A percentile compares a stretch with the other conserved stretches of the same genome.
These are phyloP conservation scores for Micromussa lordhowensis DNA, from an alignment of 92 coral and sea anemone genomes.

Conservation along the genomic window DNA sequence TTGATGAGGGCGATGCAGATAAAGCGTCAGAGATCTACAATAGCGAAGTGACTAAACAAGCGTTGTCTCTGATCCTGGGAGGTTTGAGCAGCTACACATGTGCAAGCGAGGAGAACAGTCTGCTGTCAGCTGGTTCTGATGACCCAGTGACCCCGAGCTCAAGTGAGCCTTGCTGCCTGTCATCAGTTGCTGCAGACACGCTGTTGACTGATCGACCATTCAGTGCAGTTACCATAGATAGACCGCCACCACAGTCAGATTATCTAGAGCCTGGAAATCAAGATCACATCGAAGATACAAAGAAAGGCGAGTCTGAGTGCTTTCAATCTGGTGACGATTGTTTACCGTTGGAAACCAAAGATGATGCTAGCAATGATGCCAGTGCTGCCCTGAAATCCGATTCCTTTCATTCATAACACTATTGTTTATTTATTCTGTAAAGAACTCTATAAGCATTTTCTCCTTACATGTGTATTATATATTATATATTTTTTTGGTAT, in stretches of 20 bases:
- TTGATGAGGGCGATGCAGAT: slow-evolving; percentile 49
- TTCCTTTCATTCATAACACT: slow-evolving; percentile 1
- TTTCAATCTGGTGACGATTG: neutral
- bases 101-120: slow-evolving; percentile 81
- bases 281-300: slow-evolving; percentile 6
- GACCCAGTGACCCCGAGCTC: slow-evolving; percentile 21
- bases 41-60: slow-evolving; percentile 27
- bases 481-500: neutral
- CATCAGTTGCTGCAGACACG: slow-evolving; percentile 9
- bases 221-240: slow-evolving; percentile 41
- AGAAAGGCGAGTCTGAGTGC: neutral
- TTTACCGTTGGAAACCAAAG: neutral
- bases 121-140: slow-evolving; percentile 36
- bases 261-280: neutral
- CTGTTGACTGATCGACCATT: slow-evolving; percentile 31
- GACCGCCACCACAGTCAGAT: neutral
- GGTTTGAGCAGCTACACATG: slow-evolving; percentile 77
- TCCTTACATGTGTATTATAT: neutral
- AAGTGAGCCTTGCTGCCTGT: neutral
- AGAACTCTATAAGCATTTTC: neutral
- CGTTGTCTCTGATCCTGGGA: slow-evolving; percentile 74
- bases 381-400: neutral
- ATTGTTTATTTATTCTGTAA: neutral
- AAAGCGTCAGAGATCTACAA: slow-evolving; percentile 7
- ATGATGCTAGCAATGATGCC: neutral